Percentiles rank a stretch among this genome's conserved stretches.
Conservation (phyloP, 2,113 vertebrate species). For the Mesocricetus auratus region DNA sequence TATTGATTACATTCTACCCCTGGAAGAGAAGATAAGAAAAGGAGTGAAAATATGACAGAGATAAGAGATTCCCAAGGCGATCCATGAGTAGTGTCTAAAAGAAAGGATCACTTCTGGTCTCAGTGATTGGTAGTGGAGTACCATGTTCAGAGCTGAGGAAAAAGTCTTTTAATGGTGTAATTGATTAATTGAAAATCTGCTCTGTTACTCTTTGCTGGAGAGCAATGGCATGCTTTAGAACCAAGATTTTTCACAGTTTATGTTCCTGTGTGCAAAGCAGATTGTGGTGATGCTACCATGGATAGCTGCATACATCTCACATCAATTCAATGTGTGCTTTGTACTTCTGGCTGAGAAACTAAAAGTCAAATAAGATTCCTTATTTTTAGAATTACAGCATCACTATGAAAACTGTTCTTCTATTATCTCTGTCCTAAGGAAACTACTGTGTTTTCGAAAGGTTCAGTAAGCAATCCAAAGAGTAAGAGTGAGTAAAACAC, state of each 20-base stretch:
- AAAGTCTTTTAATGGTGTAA: not conserved
- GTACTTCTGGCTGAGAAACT: conserved; percentile 14
- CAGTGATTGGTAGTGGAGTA: conserved; percentile 25
- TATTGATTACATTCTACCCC: conserved; percentile 76
- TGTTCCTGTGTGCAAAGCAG: not conserved
- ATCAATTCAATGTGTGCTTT: not conserved
- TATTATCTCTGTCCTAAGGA: not conserved
- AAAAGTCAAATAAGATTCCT: conserved; percentile 28
- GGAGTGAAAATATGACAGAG: conserved; percentile 76
- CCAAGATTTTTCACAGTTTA: not conserved
- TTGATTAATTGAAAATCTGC: conserved; percentile 13
- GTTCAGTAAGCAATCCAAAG: not conserved
- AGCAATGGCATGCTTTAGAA: conserved; percentile 43
- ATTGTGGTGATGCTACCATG: not conserved
- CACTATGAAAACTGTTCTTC: not conserved
- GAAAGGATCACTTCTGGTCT: conserved; percentile 25
- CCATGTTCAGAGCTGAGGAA: conserved; percentile 5
- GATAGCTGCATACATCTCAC: not conserved
- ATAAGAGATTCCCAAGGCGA: conserved; percentile 80
- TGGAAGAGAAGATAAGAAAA: conserved; percentile 76
- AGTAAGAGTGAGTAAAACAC: not conserved
- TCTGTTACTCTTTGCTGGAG: not conserved
- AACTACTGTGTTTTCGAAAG: not conserved
- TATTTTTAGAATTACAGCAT: not conserved
- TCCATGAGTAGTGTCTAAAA: conserved; percentile 64